Conservation (phyloP, 2,888 invertebrate genomes). For the Polydrusus pterygomalis region DNA sequence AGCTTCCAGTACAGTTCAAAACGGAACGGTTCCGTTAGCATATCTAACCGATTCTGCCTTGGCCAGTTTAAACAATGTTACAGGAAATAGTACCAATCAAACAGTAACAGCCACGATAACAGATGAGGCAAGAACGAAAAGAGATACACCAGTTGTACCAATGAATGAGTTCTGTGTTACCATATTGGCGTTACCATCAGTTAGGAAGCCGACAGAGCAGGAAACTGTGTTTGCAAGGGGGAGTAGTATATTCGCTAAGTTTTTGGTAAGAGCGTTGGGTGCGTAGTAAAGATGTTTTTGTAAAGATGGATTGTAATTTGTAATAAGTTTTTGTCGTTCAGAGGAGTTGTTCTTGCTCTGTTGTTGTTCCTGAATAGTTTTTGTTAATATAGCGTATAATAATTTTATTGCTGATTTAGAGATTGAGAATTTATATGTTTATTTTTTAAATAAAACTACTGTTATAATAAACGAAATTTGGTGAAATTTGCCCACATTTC, state of each 20-base stretch:
- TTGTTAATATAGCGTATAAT: not conserved
- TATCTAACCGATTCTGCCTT: constrained; percentile 38
- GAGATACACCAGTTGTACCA: constrained; percentile 45
- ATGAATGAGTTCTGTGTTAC: constrained; percentile 65
- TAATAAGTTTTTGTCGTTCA: constrained; percentile 1
- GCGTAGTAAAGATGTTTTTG: constrained; percentile 45
- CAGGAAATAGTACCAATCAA: constrained; percentile 12
- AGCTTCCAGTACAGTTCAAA: constrained; percentile 34
- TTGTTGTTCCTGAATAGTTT: not conserved
- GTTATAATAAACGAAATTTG: no score
- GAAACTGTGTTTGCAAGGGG: constrained; percentile 60
- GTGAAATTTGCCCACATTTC: no score
- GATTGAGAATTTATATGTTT: no score
- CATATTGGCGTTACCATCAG: constrained; percentile 64
- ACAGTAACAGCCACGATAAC: constrained; percentile 23
- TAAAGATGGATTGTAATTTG: not conserved
- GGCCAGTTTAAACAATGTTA: constrained; percentile 27
- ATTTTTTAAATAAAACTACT: no score
- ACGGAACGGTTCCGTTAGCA: constrained; percentile 34
- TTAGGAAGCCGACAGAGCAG: constrained; percentile 61
- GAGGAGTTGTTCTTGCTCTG: not conserved
- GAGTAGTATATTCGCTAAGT: constrained; percentile 59
- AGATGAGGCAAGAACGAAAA: constrained; percentile 47
- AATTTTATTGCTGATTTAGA: no score
- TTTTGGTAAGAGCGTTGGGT: constrained; percentile 61